Percentiles rank a stretch among this genome's conserved stretches.
phyloP scores from a whole-genome alignment of 2,113 vertebrate genomes.

The Oncorhynchus keta region DNA sequence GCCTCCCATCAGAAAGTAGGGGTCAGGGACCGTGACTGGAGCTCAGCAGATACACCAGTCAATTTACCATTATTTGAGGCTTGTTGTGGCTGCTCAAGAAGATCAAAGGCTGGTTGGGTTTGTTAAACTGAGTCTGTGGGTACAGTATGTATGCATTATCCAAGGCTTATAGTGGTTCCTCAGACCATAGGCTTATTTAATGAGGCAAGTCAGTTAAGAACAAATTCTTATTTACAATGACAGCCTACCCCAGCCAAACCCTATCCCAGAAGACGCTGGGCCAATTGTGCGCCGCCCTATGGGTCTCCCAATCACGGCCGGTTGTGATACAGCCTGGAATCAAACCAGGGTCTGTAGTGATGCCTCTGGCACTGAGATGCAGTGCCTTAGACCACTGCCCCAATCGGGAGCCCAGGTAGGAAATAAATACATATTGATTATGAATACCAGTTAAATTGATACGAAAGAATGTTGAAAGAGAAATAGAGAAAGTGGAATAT shows the following conservation, averaged over 20 bases:
- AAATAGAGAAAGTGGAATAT: slow-evolving; percentile 13
- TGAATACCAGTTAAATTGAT: background rate
- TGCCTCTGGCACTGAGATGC: too few relatives aligned
- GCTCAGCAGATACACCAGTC: background rate
- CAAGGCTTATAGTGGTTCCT: slow-evolving; percentile 45
- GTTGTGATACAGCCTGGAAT: too few relatives aligned
- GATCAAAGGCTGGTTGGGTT: slow-evolving; percentile 43
- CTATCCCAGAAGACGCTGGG: too few relatives aligned
- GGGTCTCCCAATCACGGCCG: too few relatives aligned
- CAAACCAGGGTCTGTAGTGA: too few relatives aligned
- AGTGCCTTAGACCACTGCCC: too few relatives aligned
- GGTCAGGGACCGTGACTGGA: background rate
- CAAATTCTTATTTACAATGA: too few relatives aligned
- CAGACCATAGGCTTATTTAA: slow-evolving; percentile 22
- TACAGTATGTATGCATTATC: slow-evolving; percentile 10
- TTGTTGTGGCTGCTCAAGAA: background rate
- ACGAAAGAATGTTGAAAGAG: slow-evolving; percentile 24
- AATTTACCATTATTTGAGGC: background rate
- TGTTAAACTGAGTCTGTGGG: slow-evolving; percentile 32
- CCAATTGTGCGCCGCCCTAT: too few relatives aligned
- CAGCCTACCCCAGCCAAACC: too few relatives aligned
- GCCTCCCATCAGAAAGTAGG: background rate
- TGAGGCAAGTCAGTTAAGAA: too few relatives aligned
- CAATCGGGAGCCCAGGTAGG: background rate
- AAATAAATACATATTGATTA: slow-evolving; percentile 37